A percentile compares a stretch with the other conserved stretches of the same genome.
Evolutionary conservation across 2,113 vertebrate species (phyloP).

Genomic region (Phyllostomus discolor): DNA sequence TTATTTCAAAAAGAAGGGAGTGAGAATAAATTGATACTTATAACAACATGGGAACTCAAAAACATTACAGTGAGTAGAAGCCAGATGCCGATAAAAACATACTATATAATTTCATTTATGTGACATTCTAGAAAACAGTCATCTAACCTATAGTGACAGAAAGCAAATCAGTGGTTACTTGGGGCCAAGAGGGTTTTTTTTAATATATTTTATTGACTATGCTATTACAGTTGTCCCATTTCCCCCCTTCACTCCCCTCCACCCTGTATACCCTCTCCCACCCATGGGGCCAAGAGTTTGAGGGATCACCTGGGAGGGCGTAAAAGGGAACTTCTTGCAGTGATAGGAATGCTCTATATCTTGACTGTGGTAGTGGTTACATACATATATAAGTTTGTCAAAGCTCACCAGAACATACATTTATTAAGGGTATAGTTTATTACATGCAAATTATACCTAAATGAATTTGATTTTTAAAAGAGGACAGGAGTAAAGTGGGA

Average conservation of each 20-base stretch:
- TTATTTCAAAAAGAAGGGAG: not conserved
- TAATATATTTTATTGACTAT: no score
- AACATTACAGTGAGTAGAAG: not conserved
- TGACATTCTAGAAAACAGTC: not conserved
- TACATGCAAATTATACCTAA: not conserved
- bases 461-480: not conserved
- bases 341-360: not conserved
- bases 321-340: not conserved
- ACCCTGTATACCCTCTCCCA: no score
- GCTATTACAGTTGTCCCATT: no score
- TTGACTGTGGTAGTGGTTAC: not conserved
- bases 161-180: not conserved
- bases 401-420: not conserved
- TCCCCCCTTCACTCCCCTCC: no score
- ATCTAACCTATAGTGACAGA: not conserved
- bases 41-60: not conserved
- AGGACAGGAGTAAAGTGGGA: not conserved
- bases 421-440: not conserved
- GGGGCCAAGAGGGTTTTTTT: not conserved
- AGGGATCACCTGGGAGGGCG: not conserved
- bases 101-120: no score
- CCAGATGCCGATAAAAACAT: not conserved
- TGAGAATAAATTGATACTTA: not conserved
- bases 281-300: not conserved
- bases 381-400: not conserved